Evolutionary conservation across 2,797 vertebrate species (phyloP), one percentile per base, ranked within the genome.

Genomic region (Typhlichthys subterraneus): DNA sequence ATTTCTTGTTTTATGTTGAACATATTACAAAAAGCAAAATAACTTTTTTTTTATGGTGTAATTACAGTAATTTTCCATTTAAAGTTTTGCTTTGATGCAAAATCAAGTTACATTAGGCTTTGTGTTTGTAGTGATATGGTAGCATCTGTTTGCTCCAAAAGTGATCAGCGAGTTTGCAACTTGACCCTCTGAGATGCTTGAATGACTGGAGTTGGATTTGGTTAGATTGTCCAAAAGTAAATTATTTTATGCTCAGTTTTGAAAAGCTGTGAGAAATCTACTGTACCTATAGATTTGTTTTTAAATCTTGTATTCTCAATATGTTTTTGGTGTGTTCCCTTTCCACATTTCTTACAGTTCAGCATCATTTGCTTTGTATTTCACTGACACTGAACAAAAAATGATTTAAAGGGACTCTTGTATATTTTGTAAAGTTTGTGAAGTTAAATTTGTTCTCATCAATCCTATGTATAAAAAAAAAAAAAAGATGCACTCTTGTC

Each of bases 401-500:
- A 52, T 69, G 59, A 82, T 83, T 90, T 80, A 75, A 89, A 83
- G 85, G 86, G 85, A 90, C 93, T 89, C 94, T 89, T 96, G 95
- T 97, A 94, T 93, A 95, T 95, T 95, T 95, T 96, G 95, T 97
- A 94, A 92, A 92, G 88, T 90, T 90, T 38, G 33, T 38, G 33
- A 38, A 9, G 83, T 91, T 85, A 87, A 89, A 87, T 85, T 88
- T 84, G 87, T 90, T 91, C 91, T 88, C 88, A 82, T 93, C 82
- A 93, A 86, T 91, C 88, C 92, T 81, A 84, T 94, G 81, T 94
- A 93, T 89, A 94, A 91, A 88, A 75, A 77, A 70, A 89, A 89
- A 77, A 89, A 77, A 77, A 23, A 61, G 92, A 94, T 90, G 87
- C 89, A 89, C 89, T 89, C 86, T 79, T 79, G 86, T 91, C 84